Evolutionary conservation across 2,113 vertebrate genomes (phyloP).

Genomic region (Marmota monax): DNA sequence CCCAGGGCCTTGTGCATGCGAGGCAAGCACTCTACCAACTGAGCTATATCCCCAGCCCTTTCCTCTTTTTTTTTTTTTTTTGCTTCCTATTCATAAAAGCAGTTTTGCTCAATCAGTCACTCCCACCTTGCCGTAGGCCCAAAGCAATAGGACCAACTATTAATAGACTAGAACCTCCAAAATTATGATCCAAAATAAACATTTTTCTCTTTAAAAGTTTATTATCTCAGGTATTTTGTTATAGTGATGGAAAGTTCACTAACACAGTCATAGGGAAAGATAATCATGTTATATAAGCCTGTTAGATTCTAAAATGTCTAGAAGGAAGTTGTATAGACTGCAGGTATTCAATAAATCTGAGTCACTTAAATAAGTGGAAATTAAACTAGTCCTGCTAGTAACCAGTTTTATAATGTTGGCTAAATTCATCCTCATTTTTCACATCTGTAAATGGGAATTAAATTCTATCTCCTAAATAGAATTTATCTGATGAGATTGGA

Average conservation of each 20-base stretch:
- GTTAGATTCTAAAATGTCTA: constrained; percentile 46
- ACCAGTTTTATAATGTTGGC: not conserved
- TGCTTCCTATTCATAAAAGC: not conserved
- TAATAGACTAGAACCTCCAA: not conserved
- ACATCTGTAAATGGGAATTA: constrained; percentile 13
- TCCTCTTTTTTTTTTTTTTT: not conserved
- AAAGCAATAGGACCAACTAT: not conserved
- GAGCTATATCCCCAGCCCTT: not conserved
- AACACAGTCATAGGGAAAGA: not conserved
- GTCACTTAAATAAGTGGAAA: not conserved
- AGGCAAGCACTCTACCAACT: too few relatives aligned
- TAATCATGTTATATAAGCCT: not conserved
- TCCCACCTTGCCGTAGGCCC: not conserved
- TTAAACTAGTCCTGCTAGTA: constrained; percentile 5
- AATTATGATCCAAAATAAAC: not conserved
- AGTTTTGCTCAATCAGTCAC: not conserved
- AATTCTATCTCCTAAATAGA: constrained; percentile 18
- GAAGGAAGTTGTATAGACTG: not conserved
- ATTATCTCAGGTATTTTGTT: not conserved
- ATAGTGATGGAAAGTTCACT: not conserved
- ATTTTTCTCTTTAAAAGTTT: not conserved
- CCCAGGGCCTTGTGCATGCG: too few relatives aligned
- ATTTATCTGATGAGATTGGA: not conserved
- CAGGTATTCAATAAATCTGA: not conserved
- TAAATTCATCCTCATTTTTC: constrained; percentile 47